These are phyloP conservation scores for Microctenopoma stevenorrisi DNA, from an alignment of 2,797 vertebrate genomes.

Conservation along the genomic window DNA sequence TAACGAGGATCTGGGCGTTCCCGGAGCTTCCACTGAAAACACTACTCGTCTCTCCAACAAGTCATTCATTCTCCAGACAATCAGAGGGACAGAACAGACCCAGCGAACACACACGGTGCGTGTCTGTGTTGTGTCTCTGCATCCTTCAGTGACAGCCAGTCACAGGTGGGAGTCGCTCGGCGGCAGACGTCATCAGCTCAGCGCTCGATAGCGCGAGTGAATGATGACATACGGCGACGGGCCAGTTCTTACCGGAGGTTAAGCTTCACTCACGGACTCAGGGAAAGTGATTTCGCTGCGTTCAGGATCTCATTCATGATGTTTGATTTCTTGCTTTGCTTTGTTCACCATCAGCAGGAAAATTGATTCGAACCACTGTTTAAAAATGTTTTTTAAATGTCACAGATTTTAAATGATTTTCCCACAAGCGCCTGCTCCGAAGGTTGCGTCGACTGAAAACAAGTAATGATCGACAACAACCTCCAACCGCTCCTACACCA, in stretches of 20 bases:
- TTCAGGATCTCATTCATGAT: not conserved
- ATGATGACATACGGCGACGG: not conserved
- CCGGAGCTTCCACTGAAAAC: too few relatives aligned
- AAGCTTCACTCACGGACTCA: not conserved
- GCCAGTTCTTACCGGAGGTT: not conserved
- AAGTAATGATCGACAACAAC: too few relatives aligned
- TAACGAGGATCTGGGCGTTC: too few relatives aligned
- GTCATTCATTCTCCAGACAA: too few relatives aligned
- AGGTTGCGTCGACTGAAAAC: too few relatives aligned
- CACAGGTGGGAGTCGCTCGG: slow-evolving; percentile 5
- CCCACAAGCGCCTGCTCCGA: too few relatives aligned
- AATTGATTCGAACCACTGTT: too few relatives aligned
- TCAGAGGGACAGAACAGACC: not conserved
- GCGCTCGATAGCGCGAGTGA: slow-evolving; percentile 19
- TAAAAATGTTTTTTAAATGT: too few relatives aligned
- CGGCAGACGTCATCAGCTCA: slow-evolving; percentile 35
- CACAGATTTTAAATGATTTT: too few relatives aligned
- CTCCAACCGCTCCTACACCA: too few relatives aligned
- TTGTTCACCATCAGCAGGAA: too few relatives aligned
- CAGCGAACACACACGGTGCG: slow-evolving; percentile 26
- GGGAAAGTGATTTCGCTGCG: not conserved
- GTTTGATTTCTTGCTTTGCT: not conserved
- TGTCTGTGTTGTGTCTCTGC: slow-evolving; percentile 19
- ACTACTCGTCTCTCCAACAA: too few relatives aligned
- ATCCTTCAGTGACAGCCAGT: slow-evolving; percentile 27